Base-by-base conservation (phyloP, 2,888 invertebrate species). In the Oxytorus armatus region DNA sequence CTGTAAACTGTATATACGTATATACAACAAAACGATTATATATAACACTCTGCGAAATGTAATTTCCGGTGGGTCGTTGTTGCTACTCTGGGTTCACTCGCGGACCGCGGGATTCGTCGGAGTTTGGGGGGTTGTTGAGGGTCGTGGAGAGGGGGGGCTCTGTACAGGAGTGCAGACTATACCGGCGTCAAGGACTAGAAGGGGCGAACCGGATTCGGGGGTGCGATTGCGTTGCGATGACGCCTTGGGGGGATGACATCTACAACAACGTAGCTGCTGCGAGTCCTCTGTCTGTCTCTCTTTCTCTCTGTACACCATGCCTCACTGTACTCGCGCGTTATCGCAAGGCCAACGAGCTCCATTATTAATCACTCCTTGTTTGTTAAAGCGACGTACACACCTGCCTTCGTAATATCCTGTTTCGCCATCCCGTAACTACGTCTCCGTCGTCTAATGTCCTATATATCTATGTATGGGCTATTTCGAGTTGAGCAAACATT, bases 351-450 rank as follows among this genome's bases (percentile, higher is more conserved):
- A 86, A 86, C 87, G 83, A 87, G 87, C 81, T 77, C 85, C 83
- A 83, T 88, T 87, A 90, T 91, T 91, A 91, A 91, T 91, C 90
- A 90, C 88, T 87, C 86, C 89, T 89, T 90, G 90, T 90, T 91
- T 91, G 90, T 90, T 89, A 89, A n/a, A 90, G 88, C 87, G 87
- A 85, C 86, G 88, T 86, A 88, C 88, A 88, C 88, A 89, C 89
- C 88, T 89, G 89, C 88, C 87, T 88, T 87, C 87, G 88, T 88
- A 89, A 88, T 88, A 89, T 88, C 83, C 84, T 82, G 83, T 74
- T 63, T 66, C 73, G 39, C 55, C 61, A 44, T 49, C 44, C 63
- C 18, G 70, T 36, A 44, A 61, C 65, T 57, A 49, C 57, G 65
- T 57, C 21, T 44, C 47, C 10, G 29, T 21, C n/a, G n/a, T n/a